Percentiles rank a stretch among this genome's conserved stretches.
Evolutionary conservation across 2,113 vertebrate genomes (phyloP).

Genomic region (Sapayoa aenigma): DNA sequence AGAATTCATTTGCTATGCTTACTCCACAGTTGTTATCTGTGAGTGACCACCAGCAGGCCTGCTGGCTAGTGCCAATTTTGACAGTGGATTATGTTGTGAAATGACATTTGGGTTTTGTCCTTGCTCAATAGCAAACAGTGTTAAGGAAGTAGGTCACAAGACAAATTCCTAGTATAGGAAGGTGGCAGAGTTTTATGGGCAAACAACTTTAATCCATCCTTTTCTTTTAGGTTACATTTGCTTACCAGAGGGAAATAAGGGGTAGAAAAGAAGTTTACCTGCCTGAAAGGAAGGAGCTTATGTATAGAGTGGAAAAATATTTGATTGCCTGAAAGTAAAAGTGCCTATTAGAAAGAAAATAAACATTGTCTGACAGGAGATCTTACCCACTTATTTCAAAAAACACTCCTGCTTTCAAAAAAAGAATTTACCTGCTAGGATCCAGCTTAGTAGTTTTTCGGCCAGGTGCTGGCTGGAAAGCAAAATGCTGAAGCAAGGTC

Average conservation of each 20-base stretch:
- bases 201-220: slow-evolving; percentile 25
- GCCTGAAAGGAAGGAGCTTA: slow-evolving; percentile 23
- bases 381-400: slow-evolving; percentile 16
- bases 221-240: slow-evolving; percentile 37
- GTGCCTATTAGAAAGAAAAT: slow-evolving; percentile 16
- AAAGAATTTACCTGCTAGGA: slow-evolving; percentile 5
- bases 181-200: neutral
- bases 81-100: slow-evolving; percentile 33
- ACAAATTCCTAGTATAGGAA: neutral
- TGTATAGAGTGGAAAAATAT: neutral
- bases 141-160: slow-evolving; percentile 36
- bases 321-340: slow-evolving; percentile 32
- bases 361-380: neutral
- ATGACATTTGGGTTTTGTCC: slow-evolving; percentile 58
- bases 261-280: neutral
- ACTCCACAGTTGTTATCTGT: slow-evolving; percentile 42
- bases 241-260: neutral
- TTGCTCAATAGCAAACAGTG: slow-evolving; percentile 34
- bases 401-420: neutral
- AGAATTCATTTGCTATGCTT: slow-evolving; percentile 37
- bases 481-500: slow-evolving; percentile 3
- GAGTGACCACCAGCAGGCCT: slow-evolving; percentile 63
- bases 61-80: slow-evolving; percentile 62
- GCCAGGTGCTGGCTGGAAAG: neutral
- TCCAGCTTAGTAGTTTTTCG: neutral